Base-by-base conservation (phyloP, 2,888 invertebrate genomes). In the Smittia sp. region DNA sequence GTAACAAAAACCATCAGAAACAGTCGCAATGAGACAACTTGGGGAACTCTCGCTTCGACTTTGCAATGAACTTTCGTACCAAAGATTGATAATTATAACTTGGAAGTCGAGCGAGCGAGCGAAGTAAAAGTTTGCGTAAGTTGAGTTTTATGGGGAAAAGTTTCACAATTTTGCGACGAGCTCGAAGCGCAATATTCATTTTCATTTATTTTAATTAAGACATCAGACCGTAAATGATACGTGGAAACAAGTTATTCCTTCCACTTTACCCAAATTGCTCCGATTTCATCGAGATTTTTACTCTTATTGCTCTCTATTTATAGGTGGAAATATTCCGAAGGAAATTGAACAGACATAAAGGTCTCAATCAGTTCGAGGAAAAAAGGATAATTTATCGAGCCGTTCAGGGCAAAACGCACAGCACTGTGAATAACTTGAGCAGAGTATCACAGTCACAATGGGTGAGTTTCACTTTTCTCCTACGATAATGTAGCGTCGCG, bases 71-170 rank as follows among this genome's bases (percentile, higher is more conserved):
- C 15, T 63, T 63, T 22, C n/a, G 9, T 1, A 63, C 7, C 18
- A 20, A 11, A 27, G 63, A 63, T 63, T 63, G 63, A 63, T 63
- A 63, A 63, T 27, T 63, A 63, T 27, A 63, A 63, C 20, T 63
- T 63, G 11, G 3, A 11, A 27, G 7, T 58, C 58, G 58, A 22
- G 13, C 11, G 46, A 58, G 46, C n/a, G n/a, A n/a, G n/a, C n/a
- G 38, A 38, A 38, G 38, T 38, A 58, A 58, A 58, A 13, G 18
- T 22, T 46, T 18, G 20, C 15, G 4, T 13, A 3, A 63, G 25
- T 13, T 27, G 63, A 63, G 2, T 27, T 63, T 63, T 63, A 63
- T 25, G 11, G 15, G 27, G 3, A 4, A 58, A 63, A 63, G 63
- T 63, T 63, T 63, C 15, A 7, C 27, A 25, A 63, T 25, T 11